Percentiles rank a stretch among this genome's conserved stretches.
Conservation (phyloP, 2,113 vertebrate genomes). For the Taurulus bubalis region DNA sequence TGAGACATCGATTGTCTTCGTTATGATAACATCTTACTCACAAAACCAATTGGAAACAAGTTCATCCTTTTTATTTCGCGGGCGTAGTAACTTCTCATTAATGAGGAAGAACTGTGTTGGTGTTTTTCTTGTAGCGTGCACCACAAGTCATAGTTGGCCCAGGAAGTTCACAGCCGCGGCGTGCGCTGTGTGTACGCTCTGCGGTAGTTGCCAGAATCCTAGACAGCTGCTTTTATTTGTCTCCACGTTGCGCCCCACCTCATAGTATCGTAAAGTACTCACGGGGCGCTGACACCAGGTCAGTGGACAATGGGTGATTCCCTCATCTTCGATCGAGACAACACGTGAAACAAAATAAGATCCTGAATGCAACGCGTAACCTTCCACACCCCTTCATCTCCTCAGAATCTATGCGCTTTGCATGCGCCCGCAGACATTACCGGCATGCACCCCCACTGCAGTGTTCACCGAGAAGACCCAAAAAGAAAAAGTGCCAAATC, state of each 20-base stretch:
- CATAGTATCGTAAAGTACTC: neutral
- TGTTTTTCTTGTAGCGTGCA: no score
- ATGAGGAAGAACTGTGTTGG: no score
- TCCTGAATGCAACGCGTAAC: neutral
- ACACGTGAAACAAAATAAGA: neutral
- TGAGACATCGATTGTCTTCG: neutral
- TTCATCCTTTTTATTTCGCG: no score
- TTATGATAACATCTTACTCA: neutral
- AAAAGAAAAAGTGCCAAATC: conserved; percentile 62
- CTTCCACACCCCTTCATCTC: neutral
- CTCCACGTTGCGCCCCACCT: neutral
- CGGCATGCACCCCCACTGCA: conserved; percentile 25
- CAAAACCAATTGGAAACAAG: no score
- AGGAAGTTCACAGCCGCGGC: no score
- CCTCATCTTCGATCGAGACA: neutral
- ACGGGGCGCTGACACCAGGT: neutral
- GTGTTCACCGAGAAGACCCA: conserved; percentile 42
- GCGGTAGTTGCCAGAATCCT: neutral
- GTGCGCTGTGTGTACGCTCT: neutral
- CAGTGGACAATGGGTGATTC: neutral
- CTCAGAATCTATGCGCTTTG: neutral
- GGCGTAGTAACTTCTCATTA: no score
- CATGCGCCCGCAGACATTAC: conserved; percentile 6
- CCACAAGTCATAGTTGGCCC: no score
- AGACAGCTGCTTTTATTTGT: neutral